Evolutionary conservation across 2,113 vertebrate genomes (phyloP).

Genomic region (Sceloporus tristichus): DNA sequence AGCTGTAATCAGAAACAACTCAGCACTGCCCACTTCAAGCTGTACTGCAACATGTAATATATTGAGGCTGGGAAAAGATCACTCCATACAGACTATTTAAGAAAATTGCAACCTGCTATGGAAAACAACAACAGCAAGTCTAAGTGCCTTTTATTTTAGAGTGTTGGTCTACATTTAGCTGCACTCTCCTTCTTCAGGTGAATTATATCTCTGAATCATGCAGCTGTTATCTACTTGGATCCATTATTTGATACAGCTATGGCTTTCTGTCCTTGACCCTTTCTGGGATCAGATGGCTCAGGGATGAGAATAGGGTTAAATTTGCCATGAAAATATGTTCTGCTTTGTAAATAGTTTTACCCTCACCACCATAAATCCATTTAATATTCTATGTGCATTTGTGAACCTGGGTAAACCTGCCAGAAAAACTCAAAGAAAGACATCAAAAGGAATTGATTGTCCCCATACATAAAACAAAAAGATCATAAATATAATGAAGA

Average conservation of each 20-base stretch:
- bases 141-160: slow-evolving; percentile 68
- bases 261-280: slow-evolving; percentile 60
- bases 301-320: slow-evolving; percentile 44
- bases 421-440: slow-evolving; percentile 37
- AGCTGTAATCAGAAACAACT: slow-evolving; percentile 70
- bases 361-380: slow-evolving; percentile 42
- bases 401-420: slow-evolving; percentile 42
- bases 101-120: slow-evolving; percentile 75
- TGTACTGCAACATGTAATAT: slow-evolving; percentile 55
- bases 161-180: slow-evolving; percentile 58
- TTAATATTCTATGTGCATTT: slow-evolving; percentile 39
- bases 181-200: slow-evolving; percentile 64
- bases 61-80: slow-evolving; percentile 65
- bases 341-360: slow-evolving; percentile 61
- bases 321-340: slow-evolving; percentile 57
- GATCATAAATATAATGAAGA: not conserved
- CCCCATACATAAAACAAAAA: not conserved
- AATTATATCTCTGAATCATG: slow-evolving; percentile 67
- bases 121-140: slow-evolving; percentile 59
- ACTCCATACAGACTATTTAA: slow-evolving; percentile 68
- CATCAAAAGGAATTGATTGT: not conserved
- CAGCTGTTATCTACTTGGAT: slow-evolving; percentile 56
- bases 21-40: slow-evolving; percentile 55
- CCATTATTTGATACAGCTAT: slow-evolving; percentile 59
- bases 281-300: slow-evolving; percentile 41